Evolutionary conservation across 2,888 invertebrate genomes (phyloP).

Genomic region (Sesia bembeciformis): DNA sequence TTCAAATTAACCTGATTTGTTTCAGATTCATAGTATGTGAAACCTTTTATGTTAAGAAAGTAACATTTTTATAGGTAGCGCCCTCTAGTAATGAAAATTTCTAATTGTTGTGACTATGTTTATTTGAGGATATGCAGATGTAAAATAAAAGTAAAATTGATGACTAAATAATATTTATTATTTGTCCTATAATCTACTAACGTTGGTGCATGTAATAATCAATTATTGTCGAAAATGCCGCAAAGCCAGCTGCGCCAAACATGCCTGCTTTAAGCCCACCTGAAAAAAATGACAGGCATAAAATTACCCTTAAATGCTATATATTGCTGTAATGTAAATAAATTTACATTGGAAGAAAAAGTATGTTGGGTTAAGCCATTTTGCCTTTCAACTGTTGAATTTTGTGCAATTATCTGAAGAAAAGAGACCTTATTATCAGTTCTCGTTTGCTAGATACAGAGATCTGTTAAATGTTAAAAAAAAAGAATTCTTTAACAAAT

Average conservation of each 20-base stretch:
- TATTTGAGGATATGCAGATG: not conserved
- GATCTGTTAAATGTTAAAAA: no score
- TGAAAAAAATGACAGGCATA: constrained; percentile 44
- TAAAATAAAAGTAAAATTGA: not conserved
- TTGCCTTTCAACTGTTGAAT: no score
- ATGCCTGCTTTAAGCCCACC: constrained; percentile 96
- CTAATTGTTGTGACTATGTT: not conserved
- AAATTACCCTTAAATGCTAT: not conserved
- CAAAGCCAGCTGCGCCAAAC: constrained; percentile 97
- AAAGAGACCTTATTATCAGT: no score
- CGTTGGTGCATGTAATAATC: constrained; percentile 92
- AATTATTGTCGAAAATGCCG: constrained; percentile 96
- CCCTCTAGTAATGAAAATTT: not conserved
- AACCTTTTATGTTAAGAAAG: no score
- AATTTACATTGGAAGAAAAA: not conserved
- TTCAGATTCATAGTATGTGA: no score
- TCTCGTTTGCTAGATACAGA: no score
- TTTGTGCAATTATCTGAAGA: no score
- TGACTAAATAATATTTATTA: not conserved
- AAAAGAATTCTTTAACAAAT: no score
- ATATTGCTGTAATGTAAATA: not conserved
- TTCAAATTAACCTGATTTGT: no score
- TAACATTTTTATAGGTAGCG: no score
- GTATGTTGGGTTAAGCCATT: no score
- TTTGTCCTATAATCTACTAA: not conserved